These are phyloP conservation scores for Sphecodes monilicornis DNA, from an alignment of 2,888 invertebrate species.

Conservation along the genomic window DNA sequence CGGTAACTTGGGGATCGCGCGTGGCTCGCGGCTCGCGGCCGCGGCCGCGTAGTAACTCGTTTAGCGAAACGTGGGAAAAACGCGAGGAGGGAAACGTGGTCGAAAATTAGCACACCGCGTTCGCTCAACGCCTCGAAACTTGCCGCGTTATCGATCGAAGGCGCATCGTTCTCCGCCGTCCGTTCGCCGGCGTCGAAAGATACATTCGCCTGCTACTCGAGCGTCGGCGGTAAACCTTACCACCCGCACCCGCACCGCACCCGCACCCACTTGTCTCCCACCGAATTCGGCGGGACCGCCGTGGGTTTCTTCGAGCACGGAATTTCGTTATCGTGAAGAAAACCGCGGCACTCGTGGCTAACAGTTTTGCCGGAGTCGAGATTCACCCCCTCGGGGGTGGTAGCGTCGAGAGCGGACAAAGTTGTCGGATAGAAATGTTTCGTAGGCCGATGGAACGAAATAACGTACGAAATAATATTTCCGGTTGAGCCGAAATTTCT, in stretches of 20 bases:
- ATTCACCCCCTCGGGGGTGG: background rate
- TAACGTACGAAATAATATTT: constrained; percentile 20
- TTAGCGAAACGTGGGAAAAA: constrained; percentile 30
- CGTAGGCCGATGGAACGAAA: background rate
- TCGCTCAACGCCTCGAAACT: constrained; percentile 31
- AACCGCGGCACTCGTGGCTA: background rate
- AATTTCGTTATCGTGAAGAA: constrained; percentile 30
- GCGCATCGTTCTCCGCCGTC: constrained; percentile 38
- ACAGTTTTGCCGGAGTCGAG: background rate
- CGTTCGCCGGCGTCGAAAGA: constrained; percentile 26
- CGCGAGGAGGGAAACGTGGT: constrained; percentile 19
- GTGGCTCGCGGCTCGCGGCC: background rate
- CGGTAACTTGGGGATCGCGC: constrained; percentile 27
- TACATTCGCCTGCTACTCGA: constrained; percentile 19
- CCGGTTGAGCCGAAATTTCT: constrained; percentile 33
- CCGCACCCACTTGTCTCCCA: background rate
- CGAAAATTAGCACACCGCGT: constrained; percentile 41
- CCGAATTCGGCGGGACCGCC: background rate
- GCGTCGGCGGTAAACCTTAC: constrained; percentile 3
- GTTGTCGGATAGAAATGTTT: background rate
- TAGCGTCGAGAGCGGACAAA: background rate
- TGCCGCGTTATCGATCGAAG: constrained; percentile 50
- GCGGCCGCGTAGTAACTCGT: constrained; percentile 12
- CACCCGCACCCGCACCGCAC: background rate
- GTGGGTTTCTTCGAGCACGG: constrained; percentile 3